Evolutionary conservation across 2,888 invertebrate genomes (phyloP).

Genomic region (Plebejus anna): DNA sequence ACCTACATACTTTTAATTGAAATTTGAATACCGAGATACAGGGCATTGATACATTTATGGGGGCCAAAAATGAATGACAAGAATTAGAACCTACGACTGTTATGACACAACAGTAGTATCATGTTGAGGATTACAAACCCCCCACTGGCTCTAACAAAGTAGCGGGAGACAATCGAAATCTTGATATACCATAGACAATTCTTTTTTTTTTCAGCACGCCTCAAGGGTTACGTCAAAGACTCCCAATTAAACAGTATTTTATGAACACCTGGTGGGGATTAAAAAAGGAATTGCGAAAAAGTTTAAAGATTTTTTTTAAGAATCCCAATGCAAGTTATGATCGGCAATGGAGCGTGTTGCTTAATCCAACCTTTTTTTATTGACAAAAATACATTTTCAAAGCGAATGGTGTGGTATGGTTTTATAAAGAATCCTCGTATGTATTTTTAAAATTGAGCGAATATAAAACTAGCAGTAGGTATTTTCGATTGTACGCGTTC

Average conservation of each 20-base stretch:
- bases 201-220: constrained; percentile 38
- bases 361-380: constrained; percentile 61
- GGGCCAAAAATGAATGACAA: constrained; percentile 1
- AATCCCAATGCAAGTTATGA: constrained; percentile 59
- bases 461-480: not conserved
- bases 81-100: not conserved
- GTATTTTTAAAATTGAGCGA: constrained; percentile 6
- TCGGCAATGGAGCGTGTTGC: constrained; percentile 69
- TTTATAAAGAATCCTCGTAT: not conserved
- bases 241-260: constrained; percentile 69
- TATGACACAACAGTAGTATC: constrained; percentile 31
- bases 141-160: constrained; percentile 42
- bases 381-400: constrained; percentile 44
- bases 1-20: not conserved
- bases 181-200: constrained; percentile 24
- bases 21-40: not conserved
- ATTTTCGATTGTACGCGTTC: not conserved
- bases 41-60: not conserved
- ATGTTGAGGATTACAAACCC: constrained; percentile 38
- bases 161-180: constrained; percentile 6
- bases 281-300: constrained; percentile 45
- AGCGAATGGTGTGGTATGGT: constrained; percentile 31
- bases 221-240: constrained; percentile 48
- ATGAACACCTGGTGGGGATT: constrained; percentile 58
- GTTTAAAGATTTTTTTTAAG: constrained; percentile 38